Evolutionary conservation across 2,113 vertebrate species (phyloP).

Genomic region (Chaetodon trifascialis): DNA sequence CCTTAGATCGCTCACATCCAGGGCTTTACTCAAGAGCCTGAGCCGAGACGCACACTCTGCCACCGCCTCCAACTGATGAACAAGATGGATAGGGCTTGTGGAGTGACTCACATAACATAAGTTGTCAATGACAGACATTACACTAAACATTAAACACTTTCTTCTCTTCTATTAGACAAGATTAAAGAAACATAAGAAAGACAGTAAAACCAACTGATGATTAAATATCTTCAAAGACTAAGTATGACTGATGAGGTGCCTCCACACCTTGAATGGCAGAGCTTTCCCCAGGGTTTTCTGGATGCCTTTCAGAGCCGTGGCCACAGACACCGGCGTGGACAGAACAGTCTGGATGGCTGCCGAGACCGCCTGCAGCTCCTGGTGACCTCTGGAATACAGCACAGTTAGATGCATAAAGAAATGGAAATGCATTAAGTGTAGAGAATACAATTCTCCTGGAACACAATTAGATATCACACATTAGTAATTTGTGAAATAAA

Average conservation of each 20-base stretch:
- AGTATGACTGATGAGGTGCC: background rate
- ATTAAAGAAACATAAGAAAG: background rate
- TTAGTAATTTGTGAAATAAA: background rate
- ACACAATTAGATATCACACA: background rate
- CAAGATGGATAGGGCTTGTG: background rate
- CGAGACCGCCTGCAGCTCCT: conserved; percentile 89
- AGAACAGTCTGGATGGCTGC: conserved; percentile 91
- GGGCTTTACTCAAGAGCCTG: conserved; percentile 83
- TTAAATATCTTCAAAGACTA: background rate
- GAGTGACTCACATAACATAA: background rate
- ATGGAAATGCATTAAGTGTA: background rate
- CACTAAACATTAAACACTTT: background rate
- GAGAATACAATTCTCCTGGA: background rate
- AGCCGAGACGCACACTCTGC: conserved; percentile 88
- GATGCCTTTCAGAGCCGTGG: conserved; percentile 87
- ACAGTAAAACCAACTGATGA: background rate
- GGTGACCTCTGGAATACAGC: conserved; percentile 82
- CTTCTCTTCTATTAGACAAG: background rate
- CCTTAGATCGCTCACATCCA: conserved; percentile 83
- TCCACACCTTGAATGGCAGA: conserved; percentile 94
- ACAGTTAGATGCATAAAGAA: background rate
- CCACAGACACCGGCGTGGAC: conserved; percentile 80
- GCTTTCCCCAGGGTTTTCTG: conserved; percentile 93
- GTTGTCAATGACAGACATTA: background rate
- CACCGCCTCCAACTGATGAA: conserved; percentile 86